Evolutionary conservation across 2,113 vertebrate species (phyloP).

Genomic region (Brachypodius melanocephalos): DNA sequence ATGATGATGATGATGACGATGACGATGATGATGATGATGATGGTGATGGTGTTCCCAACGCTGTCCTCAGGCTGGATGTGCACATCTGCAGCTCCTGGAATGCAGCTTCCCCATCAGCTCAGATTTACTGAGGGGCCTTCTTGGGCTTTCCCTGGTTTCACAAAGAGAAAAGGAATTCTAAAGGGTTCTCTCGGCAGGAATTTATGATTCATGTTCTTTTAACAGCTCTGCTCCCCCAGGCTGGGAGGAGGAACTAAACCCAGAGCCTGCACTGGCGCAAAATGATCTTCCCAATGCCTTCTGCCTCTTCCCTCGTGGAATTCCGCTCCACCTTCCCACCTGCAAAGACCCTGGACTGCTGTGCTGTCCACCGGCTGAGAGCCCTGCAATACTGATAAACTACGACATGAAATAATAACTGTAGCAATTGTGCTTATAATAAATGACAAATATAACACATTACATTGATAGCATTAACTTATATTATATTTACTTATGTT

Average conservation of each 20-base stretch:
- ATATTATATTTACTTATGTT: too few relatives aligned
- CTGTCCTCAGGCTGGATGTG: not conserved
- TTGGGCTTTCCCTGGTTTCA: not conserved
- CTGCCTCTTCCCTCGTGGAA: not conserved
- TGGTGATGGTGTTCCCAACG: not conserved
- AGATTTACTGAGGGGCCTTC: not conserved
- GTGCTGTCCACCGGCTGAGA: fast-evolving
- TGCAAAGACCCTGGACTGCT: too few relatives aligned
- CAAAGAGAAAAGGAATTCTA: not conserved
- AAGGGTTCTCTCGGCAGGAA: not conserved
- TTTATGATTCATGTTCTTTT: not conserved
- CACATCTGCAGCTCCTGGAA: not conserved
- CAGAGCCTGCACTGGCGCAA: not conserved
- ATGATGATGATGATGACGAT: not conserved
- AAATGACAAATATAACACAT: too few relatives aligned
- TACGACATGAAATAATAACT: fast-evolving
- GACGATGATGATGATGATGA: too few relatives aligned
- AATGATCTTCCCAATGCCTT: not conserved
- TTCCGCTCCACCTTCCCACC: not conserved
- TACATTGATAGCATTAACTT: too few relatives aligned
- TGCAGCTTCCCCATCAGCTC: not conserved
- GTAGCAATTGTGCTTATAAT: fast-evolving
- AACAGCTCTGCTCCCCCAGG: not conserved
- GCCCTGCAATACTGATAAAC: not conserved
- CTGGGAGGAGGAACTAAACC: not conserved